phyloP scores from a whole-genome alignment of 2,888 invertebrate species.

The Dascillus cervinus region DNA sequence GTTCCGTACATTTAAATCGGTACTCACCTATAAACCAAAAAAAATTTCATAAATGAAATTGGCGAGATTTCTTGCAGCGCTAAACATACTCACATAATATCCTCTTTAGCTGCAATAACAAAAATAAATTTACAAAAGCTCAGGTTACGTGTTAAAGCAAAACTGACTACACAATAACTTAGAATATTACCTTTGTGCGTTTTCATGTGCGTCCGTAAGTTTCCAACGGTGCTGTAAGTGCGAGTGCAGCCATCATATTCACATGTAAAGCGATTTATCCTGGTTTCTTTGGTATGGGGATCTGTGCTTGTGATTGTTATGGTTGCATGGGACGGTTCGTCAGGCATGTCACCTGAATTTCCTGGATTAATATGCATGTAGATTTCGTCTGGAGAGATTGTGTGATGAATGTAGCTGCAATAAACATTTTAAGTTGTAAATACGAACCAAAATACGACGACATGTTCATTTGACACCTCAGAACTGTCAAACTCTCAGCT shows the following conservation, averaged over 20 bases:
- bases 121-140: too few species aligned
- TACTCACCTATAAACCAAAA: slow-evolving; percentile 64
- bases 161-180: too few species aligned
- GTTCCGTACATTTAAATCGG: slow-evolving; percentile 83
- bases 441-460: not conserved
- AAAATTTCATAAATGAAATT: not conserved
- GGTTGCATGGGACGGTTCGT: slow-evolving; percentile 60
- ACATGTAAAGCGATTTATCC: slow-evolving; percentile 68
- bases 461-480: too few species aligned
- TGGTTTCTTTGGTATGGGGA: slow-evolving; percentile 50
- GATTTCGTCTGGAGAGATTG: slow-evolving; percentile 61
- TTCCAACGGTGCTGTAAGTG: slow-evolving; percentile 90
- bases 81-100: too few species aligned
- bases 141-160: slow-evolving; percentile 3
- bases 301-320: slow-evolving; percentile 59
- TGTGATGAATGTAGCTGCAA: slow-evolving; percentile 61
- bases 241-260: slow-evolving; percentile 82
- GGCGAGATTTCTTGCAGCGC: not conserved
- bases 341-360: slow-evolving; percentile 53
- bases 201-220: slow-evolving; percentile 90
- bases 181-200: slow-evolving; percentile 97
- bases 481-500: too few species aligned
- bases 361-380: slow-evolving; percentile 64
- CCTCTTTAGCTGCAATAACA: not conserved
- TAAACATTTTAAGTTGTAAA: slow-evolving; percentile 14